A percentile compares a stretch with the other conserved stretches of the same genome.
Conservation (phyloP, 2,797 vertebrate genomes). For the Poecilia picta region DNA sequence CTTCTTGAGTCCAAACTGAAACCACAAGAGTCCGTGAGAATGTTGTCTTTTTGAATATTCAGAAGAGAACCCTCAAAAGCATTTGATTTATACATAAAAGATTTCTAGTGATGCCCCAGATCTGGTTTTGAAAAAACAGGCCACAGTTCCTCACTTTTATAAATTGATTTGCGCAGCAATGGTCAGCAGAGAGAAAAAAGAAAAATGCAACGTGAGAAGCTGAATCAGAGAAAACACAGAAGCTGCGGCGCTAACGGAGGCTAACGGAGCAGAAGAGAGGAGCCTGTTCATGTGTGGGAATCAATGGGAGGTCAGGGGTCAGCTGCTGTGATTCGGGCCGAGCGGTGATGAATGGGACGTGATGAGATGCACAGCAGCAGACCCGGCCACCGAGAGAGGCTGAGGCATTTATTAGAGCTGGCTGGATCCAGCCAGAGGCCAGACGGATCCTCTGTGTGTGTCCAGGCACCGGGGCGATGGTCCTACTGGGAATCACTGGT, state of each 20-base stretch:
- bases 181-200: background rate
- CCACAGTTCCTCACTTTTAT: conserved; percentile 3
- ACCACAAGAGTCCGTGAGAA: background rate
- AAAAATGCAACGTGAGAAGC: background rate
- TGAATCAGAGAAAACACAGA: background rate
- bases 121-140: background rate
- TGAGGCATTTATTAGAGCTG: conserved; percentile 62
- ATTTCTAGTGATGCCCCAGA: background rate
- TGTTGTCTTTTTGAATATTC: conserved; percentile 8
- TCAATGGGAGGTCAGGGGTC: conserved; percentile 46
- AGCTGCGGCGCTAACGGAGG: background rate
- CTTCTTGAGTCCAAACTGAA: conserved; percentile 8
- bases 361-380: conserved; percentile 75
- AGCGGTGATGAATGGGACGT: conserved; percentile 70
- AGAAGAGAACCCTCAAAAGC: background rate
- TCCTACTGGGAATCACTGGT: conserved; percentile 1
- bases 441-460: conserved; percentile 46
- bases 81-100: conserved; percentile 9
- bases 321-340: conserved; percentile 47
- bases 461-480: conserved; percentile 4
- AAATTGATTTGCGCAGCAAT: background rate
- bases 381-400: conserved; percentile 45
- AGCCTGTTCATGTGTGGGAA: conserved; percentile 15
- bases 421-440: conserved; percentile 68
- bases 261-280: background rate